phyloP scores from a whole-genome alignment of 2,797 vertebrate species.

The Gymnopithys bicolor region DNA sequence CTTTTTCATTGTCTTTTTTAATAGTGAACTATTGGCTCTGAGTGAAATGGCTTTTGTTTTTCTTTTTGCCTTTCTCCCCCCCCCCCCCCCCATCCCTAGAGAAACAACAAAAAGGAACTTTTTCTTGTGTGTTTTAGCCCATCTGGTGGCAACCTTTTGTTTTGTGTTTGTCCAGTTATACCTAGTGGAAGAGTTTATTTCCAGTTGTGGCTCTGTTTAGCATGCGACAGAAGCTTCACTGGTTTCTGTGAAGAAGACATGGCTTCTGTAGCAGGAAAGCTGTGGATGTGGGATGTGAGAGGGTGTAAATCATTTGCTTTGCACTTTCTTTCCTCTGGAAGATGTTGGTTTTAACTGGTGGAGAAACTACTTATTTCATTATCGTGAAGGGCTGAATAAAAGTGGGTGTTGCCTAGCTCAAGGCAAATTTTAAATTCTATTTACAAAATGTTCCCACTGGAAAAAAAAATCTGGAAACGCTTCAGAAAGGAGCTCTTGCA shows the following conservation, averaged over 20 bases:
- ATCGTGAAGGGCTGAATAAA: constrained; percentile 62
- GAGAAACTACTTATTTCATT: constrained; percentile 62
- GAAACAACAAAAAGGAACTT: background rate
- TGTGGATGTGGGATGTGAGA: constrained; percentile 10
- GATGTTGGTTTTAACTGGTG: constrained; percentile 17
- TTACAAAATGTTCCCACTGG: constrained; percentile 71
- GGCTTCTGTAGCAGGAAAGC: background rate
- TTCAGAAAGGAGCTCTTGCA: constrained; percentile 75
- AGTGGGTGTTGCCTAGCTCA: constrained; percentile 71
- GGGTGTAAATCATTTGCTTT: constrained; percentile 27
- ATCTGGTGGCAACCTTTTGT: background rate
- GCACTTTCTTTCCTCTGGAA: constrained; percentile 17
- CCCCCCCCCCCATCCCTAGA: background rate
- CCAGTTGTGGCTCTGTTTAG: background rate
- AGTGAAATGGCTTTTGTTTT: background rate
- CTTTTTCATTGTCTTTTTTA: background rate
- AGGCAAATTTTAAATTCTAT: constrained; percentile 70
- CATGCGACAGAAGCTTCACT: background rate
- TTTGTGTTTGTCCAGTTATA: background rate
- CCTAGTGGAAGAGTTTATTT: background rate
- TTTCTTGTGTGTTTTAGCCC: background rate
- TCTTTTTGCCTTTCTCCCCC: background rate
- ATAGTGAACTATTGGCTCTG: background rate
- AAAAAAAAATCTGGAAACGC: constrained; percentile 71
- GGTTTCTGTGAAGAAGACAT: background rate